Percentiles rank a stretch among this genome's conserved stretches.
These are phyloP conservation scores for Phylloscopus collybita DNA, from an alignment of 2,797 vertebrate species.

Conservation along the genomic window DNA sequence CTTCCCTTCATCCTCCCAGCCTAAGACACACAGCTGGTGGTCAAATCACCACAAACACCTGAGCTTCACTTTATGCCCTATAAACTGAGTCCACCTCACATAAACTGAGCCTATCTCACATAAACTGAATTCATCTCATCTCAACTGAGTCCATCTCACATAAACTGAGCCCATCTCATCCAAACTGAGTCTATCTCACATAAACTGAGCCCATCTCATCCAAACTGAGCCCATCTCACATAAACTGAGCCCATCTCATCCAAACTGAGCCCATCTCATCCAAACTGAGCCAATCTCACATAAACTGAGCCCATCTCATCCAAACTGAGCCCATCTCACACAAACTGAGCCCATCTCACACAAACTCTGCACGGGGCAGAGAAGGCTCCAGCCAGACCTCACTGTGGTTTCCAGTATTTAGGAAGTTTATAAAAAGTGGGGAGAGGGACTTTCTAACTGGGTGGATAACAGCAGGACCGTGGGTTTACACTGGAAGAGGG, in stretches of 20 bases:
- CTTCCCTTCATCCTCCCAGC: neutral
- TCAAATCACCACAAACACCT: neutral
- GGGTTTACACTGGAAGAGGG: neutral
- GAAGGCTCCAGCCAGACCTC: neutral
- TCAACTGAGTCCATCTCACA: neutral
- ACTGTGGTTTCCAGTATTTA: neutral
- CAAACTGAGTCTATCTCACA: accelerated
- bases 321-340: too few species aligned
- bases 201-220: neutral
- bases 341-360: accelerated
- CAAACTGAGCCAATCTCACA: too few species aligned
- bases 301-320: too few species aligned
- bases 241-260: too few species aligned
- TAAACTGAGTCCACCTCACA: accelerated
- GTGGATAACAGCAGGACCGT: neutral
- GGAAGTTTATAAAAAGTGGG: neutral
- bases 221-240: neutral
- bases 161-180: too few species aligned
- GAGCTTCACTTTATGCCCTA: neutral
- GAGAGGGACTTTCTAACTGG: neutral
- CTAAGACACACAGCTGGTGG: neutral
- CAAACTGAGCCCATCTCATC: too few species aligned
- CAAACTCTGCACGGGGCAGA: neutral
- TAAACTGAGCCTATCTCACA: accelerated
- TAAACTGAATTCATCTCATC: neutral